A percentile compares a stretch with the other conserved stretches of the same genome.
phyloP scores from a whole-genome alignment of 2,797 vertebrate genomes.

The Pantherophis alleghaniensis region DNA sequence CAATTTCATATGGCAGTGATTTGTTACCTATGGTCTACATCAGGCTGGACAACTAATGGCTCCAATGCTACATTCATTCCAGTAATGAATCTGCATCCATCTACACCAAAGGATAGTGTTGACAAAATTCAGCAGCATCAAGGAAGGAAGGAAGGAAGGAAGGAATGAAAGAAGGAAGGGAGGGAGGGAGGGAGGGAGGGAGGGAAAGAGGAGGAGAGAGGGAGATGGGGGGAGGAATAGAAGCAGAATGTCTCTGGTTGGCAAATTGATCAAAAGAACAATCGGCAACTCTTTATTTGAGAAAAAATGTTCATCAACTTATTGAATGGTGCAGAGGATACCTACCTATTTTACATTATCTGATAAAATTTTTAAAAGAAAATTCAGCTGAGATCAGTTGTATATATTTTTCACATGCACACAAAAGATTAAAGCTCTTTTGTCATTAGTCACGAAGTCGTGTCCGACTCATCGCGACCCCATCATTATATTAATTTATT shows the following conservation, averaged over 20 bases:
- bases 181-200: too few relatives aligned
- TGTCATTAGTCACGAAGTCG: too few relatives aligned
- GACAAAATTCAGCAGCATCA: neutral
- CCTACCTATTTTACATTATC: neutral
- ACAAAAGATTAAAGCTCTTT: neutral
- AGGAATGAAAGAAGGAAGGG: accelerated
- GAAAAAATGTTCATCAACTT: neutral
- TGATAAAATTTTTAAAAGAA: neutral
- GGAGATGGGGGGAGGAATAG: accelerated
- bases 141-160: too few relatives aligned
- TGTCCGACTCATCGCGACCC: too few relatives aligned
- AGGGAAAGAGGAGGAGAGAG: too few relatives aligned
- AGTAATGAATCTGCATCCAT: neutral
- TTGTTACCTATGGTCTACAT: neutral
- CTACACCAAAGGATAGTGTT: neutral
- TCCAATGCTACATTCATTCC: neutral
- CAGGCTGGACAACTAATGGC: neutral
- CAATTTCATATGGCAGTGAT: neutral
- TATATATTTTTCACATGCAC: neutral
- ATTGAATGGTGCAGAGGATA: neutral
- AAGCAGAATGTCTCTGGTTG: neutral
- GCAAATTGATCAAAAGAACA: neutral
- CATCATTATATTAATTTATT: neutral
- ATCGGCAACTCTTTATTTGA: neutral
- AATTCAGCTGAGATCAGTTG: neutral